Evolutionary conservation across 2,797 vertebrate species (phyloP).

Genomic region (Setipinna tenuifilis): DNA sequence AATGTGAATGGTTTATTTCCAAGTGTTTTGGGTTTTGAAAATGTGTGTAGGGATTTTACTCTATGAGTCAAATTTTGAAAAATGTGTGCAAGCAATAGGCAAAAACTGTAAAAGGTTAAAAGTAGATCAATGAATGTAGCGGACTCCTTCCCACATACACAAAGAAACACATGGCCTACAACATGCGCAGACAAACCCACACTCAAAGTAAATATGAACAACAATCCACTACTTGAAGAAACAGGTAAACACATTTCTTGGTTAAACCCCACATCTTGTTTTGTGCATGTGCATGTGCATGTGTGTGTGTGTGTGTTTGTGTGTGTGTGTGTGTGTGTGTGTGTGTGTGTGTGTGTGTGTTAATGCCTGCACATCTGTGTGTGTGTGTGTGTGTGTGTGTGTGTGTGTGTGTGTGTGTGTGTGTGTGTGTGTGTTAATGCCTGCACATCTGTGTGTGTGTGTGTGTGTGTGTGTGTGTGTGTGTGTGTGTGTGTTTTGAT

Average conservation of each 20-base stretch:
- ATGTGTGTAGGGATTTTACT: too few species aligned
- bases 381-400: neutral
- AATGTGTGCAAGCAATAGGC: too few species aligned
- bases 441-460: too few species aligned
- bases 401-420: neutral
- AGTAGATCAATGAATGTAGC: too few species aligned
- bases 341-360: neutral
- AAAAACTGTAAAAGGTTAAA: too few species aligned
- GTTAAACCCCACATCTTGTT: too few species aligned
- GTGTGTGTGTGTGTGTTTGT: slow-evolving; percentile 19
- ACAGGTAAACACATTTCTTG: neutral
- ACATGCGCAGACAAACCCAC: neutral
- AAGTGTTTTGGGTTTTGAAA: too few species aligned
- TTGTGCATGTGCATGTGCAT: neutral
- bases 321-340: slow-evolving; percentile 25
- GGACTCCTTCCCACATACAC: too few species aligned
- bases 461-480: neutral
- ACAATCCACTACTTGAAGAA: slow-evolving; percentile 38
- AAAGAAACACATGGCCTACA: neutral
- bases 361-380: neutral
- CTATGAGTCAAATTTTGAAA: too few species aligned
- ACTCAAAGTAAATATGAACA: slow-evolving; percentile 22
- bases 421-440: neutral
- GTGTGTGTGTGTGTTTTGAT: neutral
- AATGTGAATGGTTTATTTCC: too few species aligned